A percentile compares a stretch with the other conserved stretches of the same genome.
phyloP scores from a whole-genome alignment of 2,113 vertebrate species.

The Alethe castanea region DNA sequence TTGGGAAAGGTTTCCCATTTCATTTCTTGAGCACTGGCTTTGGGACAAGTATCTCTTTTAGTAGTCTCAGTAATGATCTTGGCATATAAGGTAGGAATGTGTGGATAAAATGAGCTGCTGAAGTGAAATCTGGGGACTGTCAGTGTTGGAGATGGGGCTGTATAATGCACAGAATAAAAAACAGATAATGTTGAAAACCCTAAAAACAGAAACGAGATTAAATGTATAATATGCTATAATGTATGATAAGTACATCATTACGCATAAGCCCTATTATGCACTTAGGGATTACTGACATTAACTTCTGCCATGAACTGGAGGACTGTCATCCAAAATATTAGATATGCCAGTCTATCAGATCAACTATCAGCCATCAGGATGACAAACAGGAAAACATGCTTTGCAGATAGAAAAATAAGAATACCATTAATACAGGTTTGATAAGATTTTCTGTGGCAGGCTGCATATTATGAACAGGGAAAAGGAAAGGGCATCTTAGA shows the following conservation, averaged over 20 bases:
- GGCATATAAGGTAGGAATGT: not conserved
- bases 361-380: not conserved
- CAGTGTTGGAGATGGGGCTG: not conserved
- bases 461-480: not conserved
- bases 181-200: not conserved
- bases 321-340: not conserved
- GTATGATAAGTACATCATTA: not conserved
- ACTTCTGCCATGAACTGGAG: not conserved
- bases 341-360: not conserved
- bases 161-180: not conserved
- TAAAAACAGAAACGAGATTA: not conserved
- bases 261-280: not conserved
- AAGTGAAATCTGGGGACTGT: not conserved
- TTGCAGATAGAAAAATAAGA: not conserved
- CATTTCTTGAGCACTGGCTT: not conserved
- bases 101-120: not conserved
- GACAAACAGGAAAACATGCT: not conserved
- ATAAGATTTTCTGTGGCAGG: not conserved
- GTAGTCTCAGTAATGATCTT: not conserved
- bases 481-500: not conserved
- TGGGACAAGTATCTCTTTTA: not conserved
- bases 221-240: not conserved
- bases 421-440: not conserved
- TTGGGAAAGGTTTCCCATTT: not conserved
- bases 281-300: not conserved